Evolutionary conservation across 2,113 vertebrate species (phyloP).

Genomic region (Tringa solitaria): DNA sequence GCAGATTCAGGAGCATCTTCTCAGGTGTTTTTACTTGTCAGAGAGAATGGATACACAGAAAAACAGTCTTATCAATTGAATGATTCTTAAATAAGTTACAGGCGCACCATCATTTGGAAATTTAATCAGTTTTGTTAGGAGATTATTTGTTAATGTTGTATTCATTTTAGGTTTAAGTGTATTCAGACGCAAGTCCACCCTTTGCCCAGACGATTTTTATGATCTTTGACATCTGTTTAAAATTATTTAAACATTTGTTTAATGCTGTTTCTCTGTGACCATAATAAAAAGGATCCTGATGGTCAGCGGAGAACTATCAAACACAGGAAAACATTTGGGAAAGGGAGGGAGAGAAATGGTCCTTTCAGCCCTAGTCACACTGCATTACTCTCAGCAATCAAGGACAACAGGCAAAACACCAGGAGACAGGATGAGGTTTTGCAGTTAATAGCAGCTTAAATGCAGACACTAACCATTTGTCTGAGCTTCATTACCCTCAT

Average conservation of each 20-base stretch:
- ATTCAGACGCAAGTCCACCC: background rate
- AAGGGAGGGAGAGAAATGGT: background rate
- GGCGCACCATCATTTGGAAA: background rate
- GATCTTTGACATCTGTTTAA: conserved; percentile 46
- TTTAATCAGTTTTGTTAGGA: background rate
- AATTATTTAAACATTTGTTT: conserved; percentile 47
- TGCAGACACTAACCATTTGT: background rate
- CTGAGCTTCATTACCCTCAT: background rate
- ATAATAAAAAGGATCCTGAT: conserved; percentile 27
- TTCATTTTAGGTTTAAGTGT: background rate
- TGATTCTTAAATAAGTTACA: background rate
- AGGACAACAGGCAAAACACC: background rate
- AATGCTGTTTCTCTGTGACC: background rate
- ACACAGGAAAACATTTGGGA: conserved; percentile 5
- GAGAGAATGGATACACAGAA: background rate
- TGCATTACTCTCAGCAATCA: conserved; percentile 5
- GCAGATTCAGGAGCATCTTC: background rate
- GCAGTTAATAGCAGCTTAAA: conserved; percentile 18
- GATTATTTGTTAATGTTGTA: background rate
- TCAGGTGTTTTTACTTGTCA: background rate
- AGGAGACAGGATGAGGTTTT: conserved; percentile 42
- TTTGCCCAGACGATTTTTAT: background rate
- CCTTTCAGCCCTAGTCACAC: conserved; percentile 23
- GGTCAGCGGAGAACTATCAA: background rate
- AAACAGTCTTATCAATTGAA: background rate